A percentile compares a stretch with the other conserved stretches of the same genome.
Evolutionary conservation across 2,113 vertebrate species (phyloP).

Genomic region (Scomber colias): DNA sequence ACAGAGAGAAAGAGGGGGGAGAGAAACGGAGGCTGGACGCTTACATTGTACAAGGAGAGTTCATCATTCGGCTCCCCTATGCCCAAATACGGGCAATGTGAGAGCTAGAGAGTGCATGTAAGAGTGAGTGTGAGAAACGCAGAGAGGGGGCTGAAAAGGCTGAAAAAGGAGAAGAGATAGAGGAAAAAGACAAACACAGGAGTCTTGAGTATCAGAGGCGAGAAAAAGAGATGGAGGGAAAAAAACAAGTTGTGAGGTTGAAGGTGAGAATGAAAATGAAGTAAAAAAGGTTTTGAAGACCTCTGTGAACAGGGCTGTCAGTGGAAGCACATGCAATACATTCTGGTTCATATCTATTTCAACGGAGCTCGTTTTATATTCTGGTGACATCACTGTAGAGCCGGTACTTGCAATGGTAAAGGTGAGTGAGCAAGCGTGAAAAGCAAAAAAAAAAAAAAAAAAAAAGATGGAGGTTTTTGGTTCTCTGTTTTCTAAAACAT

Average conservation of each 20-base stretch:
- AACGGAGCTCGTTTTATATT: conserved; percentile 37
- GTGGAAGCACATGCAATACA: background rate
- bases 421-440: conserved; percentile 11
- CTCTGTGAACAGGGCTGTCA: conserved; percentile 35
- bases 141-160: background rate
- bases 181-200: conserved; percentile 9
- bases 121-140: conserved; percentile 28
- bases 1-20: conserved; percentile 26
- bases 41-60: conserved; percentile 62
- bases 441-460: background rate
- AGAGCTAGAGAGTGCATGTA: conserved; percentile 45
- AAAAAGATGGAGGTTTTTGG: conserved; percentile 6
- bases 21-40: conserved; percentile 42
- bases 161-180: conserved; percentile 36
- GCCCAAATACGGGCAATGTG: conserved; percentile 80
- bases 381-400: conserved; percentile 26
- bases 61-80: conserved; percentile 70
- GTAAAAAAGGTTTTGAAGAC: conserved; percentile 30
- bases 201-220: background rate
- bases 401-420: background rate
- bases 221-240: too few species aligned
- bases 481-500: conserved; percentile 34
- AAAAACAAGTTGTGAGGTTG: conserved; percentile 25
- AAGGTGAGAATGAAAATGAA: conserved; percentile 44
- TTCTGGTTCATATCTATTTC: conserved; percentile 31